phyloP scores from a whole-genome alignment of 2,888 invertebrate species.

The Microchrysa polita region DNA sequence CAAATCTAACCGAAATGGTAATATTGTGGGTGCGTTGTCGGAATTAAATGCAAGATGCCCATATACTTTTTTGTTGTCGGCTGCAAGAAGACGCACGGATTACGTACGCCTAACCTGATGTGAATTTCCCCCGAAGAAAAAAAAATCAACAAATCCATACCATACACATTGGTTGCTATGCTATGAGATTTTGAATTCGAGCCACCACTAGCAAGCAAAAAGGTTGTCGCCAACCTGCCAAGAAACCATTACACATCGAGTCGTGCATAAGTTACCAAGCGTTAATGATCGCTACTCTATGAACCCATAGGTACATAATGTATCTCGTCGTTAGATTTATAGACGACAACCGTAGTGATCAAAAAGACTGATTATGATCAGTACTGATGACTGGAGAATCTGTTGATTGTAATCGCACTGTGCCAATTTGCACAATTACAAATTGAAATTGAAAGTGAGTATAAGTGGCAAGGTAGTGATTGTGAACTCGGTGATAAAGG shows the following conservation, averaged over 20 bases:
- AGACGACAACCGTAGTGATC: neutral
- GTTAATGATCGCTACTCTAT: neutral
- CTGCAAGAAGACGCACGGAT: neutral
- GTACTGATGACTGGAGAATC: no score
- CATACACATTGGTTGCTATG: neutral
- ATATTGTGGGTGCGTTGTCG: conserved; percentile 14
- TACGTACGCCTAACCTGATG: conserved; percentile 20
- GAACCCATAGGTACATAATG: neutral
- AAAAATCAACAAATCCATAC: conserved; percentile 11
- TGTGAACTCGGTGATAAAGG: no score
- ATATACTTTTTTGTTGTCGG: no score
- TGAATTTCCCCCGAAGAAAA: neutral
- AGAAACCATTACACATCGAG: neutral
- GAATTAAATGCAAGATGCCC: neutral
- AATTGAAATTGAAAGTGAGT: no score
- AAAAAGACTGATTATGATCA: no score
- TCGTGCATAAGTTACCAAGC: neutral
- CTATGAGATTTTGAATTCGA: neutral
- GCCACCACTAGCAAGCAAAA: neutral
- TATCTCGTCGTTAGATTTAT: neutral
- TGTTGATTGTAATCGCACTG: no score
- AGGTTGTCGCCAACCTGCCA: neutral
- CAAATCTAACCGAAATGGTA: neutral
- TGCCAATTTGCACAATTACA: no score
- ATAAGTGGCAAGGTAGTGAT: no score